phyloP scores from a whole-genome alignment of 2,888 invertebrate genomes.

The Zygogramma bicolorata region DNA sequence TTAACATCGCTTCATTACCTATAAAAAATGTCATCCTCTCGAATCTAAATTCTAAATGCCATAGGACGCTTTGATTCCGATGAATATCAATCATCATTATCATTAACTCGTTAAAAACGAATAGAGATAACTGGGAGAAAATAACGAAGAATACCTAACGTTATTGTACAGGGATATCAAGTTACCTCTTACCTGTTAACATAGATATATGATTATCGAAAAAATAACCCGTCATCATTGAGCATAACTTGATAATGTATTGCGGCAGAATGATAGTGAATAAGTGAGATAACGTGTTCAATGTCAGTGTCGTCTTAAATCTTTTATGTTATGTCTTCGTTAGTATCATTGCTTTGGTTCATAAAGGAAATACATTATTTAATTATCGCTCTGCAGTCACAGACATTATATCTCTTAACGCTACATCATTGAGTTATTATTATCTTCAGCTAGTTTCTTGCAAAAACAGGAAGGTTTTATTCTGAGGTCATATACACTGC shows the following conservation, averaged over 20 bases:
- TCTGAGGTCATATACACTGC: too few relatives aligned
- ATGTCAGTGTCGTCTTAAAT: neutral
- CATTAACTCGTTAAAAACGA: neutral
- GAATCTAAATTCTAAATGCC: neutral
- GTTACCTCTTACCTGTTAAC: conserved; percentile 4
- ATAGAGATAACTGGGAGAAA: conserved; percentile 4
- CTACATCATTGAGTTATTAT: too few relatives aligned
- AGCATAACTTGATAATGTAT: neutral
- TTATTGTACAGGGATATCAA: conserved; percentile 1
- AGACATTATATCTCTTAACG: neutral
- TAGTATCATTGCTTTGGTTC: neutral
- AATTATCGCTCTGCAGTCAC: neutral
- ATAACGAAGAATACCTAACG: conserved; percentile 7
- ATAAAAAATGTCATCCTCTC: neutral
- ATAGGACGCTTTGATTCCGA: neutral
- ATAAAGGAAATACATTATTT: neutral
- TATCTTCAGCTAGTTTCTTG: too few relatives aligned
- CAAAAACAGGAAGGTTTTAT: too few relatives aligned
- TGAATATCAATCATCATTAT: conserved; percentile 3
- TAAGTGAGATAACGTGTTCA: neutral
- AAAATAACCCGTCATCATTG: neutral
- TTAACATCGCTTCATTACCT: neutral
- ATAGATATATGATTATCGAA: conserved; percentile 4
- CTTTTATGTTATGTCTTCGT: neutral
- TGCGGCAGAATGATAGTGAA: neutral